These are phyloP conservation scores for Drosophila carrolli DNA, from an alignment of 1,140 invertebrate genomes.

Conservation along the genomic window DNA sequence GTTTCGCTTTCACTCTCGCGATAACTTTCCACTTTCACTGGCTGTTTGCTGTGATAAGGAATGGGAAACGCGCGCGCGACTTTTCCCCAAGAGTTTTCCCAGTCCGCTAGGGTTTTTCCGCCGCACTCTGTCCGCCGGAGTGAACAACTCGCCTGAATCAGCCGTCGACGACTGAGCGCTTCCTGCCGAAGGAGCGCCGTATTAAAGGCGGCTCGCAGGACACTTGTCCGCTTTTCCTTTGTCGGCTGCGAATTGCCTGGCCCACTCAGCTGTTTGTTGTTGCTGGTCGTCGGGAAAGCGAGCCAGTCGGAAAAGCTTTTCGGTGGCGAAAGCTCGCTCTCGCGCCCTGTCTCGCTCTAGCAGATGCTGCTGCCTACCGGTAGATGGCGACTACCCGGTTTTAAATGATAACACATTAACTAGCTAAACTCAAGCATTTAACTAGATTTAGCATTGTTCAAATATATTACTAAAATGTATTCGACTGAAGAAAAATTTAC, in stretches of 20 bases:
- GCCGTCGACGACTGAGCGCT: constrained; percentile 72
- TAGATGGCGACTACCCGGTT: constrained; percentile 44
- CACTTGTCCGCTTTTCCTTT: constrained; percentile 62
- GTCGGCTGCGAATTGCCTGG: constrained; percentile 58
- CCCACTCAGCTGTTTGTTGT: constrained; percentile 67
- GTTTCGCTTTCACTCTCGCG: constrained; percentile 34
- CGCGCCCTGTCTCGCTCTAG: constrained; percentile 1
- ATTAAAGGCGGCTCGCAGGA: constrained; percentile 62
- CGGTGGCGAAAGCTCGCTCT: constrained; percentile 55
- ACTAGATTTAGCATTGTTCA: no score
- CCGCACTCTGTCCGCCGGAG: constrained; percentile 17
- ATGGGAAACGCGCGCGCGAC: constrained; percentile 42
- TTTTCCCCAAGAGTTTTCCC: constrained; percentile 17
- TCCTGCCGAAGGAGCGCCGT: constrained; percentile 35
- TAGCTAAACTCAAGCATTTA: no score
- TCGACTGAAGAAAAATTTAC: no score
- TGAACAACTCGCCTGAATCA: constrained; percentile 70
- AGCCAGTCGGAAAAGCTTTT: constrained; percentile 46
- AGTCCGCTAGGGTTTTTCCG: constrained; percentile 13
- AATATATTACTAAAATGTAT: no score
- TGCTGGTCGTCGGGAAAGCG: constrained; percentile 25
- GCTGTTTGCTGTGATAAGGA: constrained; percentile 61
- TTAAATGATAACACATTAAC: neutral
- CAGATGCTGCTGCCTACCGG: constrained; percentile 3
- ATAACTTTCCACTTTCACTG: constrained; percentile 47